These are phyloP conservation scores for Eledone cirrhosa DNA, from an alignment of 2,888 invertebrate genomes.

Conservation along the genomic window DNA sequence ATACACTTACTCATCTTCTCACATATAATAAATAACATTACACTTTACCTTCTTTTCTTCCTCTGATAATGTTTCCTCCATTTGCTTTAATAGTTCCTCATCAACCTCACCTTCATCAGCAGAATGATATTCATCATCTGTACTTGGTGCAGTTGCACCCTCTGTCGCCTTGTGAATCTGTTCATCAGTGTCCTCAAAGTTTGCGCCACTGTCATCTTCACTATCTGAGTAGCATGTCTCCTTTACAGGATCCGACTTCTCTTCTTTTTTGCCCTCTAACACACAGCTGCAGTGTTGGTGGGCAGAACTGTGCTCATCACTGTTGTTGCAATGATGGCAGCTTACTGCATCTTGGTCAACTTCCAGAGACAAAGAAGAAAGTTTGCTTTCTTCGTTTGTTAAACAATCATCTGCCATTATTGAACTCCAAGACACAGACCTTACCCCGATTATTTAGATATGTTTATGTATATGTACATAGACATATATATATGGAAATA, in stretches of 20 bases:
- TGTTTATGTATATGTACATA: too few species aligned
- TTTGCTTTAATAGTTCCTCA: slow-evolving; percentile 37
- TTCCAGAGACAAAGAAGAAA: slow-evolving; percentile 14
- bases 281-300: too few species aligned
- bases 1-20: too few species aligned
- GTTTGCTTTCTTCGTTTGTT: neutral
- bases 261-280: too few species aligned
- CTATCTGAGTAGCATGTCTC: neutral
- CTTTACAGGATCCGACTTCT: too few species aligned
- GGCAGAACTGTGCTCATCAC: too few species aligned
- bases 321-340: too few species aligned
- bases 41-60: slow-evolving; percentile 48
- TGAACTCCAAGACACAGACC: too few species aligned
- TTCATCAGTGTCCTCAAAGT: slow-evolving; percentile 4
- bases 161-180: neutral
- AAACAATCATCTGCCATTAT: neutral
- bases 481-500: too few species aligned
- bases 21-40: neutral
- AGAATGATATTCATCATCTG: slow-evolving; percentile 32
- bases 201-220: neutral
- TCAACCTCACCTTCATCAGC: slow-evolving; percentile 43
- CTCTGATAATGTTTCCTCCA: slow-evolving; percentile 45
- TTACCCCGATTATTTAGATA: too few species aligned
- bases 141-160: neutral
- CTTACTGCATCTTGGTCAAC: neutral